Base-by-base conservation (phyloP, 1,140 invertebrate genomes). In the Musca vetustissima region DNA sequence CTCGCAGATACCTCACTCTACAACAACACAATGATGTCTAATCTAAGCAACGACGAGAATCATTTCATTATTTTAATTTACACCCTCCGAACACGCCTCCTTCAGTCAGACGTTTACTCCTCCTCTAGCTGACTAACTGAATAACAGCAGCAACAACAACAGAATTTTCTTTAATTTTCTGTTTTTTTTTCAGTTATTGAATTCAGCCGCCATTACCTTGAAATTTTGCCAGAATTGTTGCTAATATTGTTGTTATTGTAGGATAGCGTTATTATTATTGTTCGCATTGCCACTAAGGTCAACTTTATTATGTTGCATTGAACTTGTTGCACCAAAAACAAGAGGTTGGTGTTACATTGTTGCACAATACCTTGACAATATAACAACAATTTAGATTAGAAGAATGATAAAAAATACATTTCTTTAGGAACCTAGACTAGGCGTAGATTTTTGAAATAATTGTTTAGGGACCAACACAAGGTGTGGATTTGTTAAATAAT, bases 291-390 rank as follows among this genome's bases (percentile, higher is more conserved):
- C 11, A 11, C 57, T 67, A 70, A 70, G 69, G 69, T 70, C 61
- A 70, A 70, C n/a, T 43, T 67, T 52, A 70, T 64, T 70, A 68
- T 55, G 49, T 70, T 70, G 66, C 69, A 70, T 67, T 70, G 69
- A 70, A 70, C 69, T 70, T 70, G 69, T 61, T 52, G 19, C 8
- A 21, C 25, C 14, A 36, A 17, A 43, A n/a, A n/a, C n/a, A n/a
- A n/a, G n/a, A 24, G 57, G 2, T 61, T 19, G 21, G 0, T 36
- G 17, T 28, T 28, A 28, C 11, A 17, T 61, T 36, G 57, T 61
- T 61, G 57, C 57, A 36, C 28, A 61, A 43, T 61, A 61, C 57
- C 57, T 61, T 61, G 57, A 61, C n/a, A n/a, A n/a, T n/a, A n/a
- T n/a, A n/a, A n/a, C n/a, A n/a, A n/a, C n/a, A n/a, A n/a, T n/a